Conservation (phyloP, 2,113 vertebrate genomes). For the Zapus hudsonius region DNA sequence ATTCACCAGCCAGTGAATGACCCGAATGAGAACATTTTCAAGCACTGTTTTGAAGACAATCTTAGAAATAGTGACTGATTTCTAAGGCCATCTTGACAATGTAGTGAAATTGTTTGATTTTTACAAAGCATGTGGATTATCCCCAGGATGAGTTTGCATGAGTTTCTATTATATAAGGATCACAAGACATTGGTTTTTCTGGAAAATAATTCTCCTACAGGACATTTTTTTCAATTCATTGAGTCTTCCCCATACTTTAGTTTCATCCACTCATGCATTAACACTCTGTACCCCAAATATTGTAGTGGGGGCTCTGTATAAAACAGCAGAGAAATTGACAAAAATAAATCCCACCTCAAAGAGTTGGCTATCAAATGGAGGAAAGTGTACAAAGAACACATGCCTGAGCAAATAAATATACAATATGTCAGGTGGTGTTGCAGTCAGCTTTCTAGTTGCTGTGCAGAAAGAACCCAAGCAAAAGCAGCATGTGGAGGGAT, state of each 20-base stretch:
- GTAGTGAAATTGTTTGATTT: neutral
- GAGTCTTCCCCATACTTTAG: neutral
- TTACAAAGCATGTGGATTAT: neutral
- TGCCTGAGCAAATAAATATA: neutral
- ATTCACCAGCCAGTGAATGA: neutral
- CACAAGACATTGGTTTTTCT: neutral
- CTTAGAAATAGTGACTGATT: neutral
- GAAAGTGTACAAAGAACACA: neutral
- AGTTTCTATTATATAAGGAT: neutral
- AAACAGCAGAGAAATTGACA: neutral
- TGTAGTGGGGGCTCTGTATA: neutral
- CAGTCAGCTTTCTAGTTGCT: too few relatives aligned
- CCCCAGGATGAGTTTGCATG: neutral
- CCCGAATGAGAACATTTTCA: conserved; percentile 14
- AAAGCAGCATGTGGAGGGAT: too few relatives aligned
- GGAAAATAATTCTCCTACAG: neutral
- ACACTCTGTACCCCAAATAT: too few relatives aligned
- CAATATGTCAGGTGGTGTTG: neutral
- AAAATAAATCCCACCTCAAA: neutral
- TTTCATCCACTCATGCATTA: neutral
- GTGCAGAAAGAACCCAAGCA: too few relatives aligned
- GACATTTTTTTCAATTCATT: neutral
- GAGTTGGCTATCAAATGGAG: neutral
- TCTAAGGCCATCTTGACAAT: neutral
- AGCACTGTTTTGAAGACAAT: neutral